Conservation (phyloP, 2,797 vertebrate species). For the Oceanodroma leucorhoa region DNA sequence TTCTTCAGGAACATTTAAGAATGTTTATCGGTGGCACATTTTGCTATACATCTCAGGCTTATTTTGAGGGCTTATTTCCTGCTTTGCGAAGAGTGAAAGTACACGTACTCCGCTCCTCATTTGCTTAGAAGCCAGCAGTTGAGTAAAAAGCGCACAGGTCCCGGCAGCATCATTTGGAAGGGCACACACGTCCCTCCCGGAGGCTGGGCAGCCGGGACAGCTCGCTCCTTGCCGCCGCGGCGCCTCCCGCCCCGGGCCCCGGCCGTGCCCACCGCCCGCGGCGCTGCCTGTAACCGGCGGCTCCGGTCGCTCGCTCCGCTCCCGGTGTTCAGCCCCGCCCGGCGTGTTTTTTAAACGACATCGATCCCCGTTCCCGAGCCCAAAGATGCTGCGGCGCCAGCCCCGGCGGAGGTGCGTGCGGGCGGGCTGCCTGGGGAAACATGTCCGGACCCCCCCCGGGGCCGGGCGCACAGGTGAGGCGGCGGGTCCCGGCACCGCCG, state of each 20-base stretch:
- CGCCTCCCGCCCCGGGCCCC: background rate
- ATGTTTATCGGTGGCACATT: background rate
- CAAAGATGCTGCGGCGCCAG: background rate
- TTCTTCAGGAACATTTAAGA: fast-evolving
- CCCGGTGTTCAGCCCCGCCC: background rate
- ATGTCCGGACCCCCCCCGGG: background rate
- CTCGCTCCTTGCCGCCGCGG: background rate
- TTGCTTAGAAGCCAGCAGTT: background rate
- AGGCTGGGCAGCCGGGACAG: background rate
- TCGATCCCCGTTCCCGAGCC: background rate
- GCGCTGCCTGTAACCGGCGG: background rate
- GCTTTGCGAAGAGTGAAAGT: slow-evolving; percentile 27
- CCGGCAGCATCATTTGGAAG: background rate
- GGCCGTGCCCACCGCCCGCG: background rate
- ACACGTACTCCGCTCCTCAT: background rate
- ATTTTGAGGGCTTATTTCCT: slow-evolving; percentile 11
- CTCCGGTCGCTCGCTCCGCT: background rate
- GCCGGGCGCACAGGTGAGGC: background rate
- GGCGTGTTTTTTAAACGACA: background rate
- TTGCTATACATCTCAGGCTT: background rate
- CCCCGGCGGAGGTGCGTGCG: background rate
- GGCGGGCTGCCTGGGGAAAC: background rate
- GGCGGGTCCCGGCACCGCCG: background rate
- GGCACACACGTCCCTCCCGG: background rate
- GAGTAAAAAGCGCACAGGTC: background rate